These are phyloP conservation scores for Tuta absoluta DNA, from an alignment of 2,888 invertebrate genomes.

Conservation along the genomic window DNA sequence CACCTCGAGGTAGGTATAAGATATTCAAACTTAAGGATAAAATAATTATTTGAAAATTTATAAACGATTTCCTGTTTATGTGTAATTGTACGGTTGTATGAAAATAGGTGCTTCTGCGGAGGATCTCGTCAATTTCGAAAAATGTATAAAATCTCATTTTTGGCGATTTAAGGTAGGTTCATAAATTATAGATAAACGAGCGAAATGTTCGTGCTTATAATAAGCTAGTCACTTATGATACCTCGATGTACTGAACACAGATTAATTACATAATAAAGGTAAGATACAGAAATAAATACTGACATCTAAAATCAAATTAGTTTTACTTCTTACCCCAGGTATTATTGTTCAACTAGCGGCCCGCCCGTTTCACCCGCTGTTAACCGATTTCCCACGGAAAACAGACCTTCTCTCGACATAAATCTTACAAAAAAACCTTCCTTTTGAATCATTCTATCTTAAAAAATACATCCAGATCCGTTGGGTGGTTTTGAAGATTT, in stretches of 20 bases:
- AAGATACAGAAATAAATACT: conserved; percentile 55
- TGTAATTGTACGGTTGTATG: conserved; percentile 73
- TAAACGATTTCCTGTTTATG: conserved; percentile 29
- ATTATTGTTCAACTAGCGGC: no score
- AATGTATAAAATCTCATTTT: conserved; percentile 62
- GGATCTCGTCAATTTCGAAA: conserved; percentile 75
- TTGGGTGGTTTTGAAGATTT: no score
- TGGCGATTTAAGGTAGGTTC: conserved; percentile 55
- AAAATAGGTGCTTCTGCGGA: conserved; percentile 78
- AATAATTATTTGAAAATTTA: not conserved
- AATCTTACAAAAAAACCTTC: no score
- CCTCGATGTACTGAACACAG: conserved; percentile 75
- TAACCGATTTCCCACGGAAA: no score
- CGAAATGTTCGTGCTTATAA: conserved; percentile 66
- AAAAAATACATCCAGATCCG: no score
- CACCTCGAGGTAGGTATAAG: not conserved
- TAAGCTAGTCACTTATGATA: conserved; percentile 68
- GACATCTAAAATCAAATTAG: conserved; percentile 36
- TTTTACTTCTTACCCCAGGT: not conserved
- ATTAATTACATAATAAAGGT: conserved; percentile 66
- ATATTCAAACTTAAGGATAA: not conserved
- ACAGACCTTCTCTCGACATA: no score
- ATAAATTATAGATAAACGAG: conserved; percentile 31
- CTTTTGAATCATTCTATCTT: no score
- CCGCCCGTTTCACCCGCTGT: no score